phyloP scores from a whole-genome alignment of 2,888 invertebrate genomes.

The Camptogramma bilineatum region DNA sequence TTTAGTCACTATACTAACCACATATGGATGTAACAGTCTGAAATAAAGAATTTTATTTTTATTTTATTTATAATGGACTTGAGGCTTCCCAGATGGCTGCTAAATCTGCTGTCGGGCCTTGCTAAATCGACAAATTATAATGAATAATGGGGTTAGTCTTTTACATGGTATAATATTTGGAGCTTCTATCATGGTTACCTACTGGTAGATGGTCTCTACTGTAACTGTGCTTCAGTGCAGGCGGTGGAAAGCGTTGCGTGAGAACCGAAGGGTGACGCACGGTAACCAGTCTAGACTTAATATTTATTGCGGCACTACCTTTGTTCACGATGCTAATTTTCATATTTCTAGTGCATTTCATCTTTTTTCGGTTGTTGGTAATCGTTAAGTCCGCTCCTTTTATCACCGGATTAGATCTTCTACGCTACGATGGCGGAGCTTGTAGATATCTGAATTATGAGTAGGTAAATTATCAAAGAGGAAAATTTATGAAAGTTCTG shows the following conservation, averaged over 20 bases:
- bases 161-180: background rate
- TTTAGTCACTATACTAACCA: no score
- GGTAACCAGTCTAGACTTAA: constrained; percentile 67
- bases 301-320: constrained; percentile 49
- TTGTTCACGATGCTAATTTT: constrained; percentile 42
- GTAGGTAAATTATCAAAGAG: background rate
- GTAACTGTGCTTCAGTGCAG: constrained; percentile 31
- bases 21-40: no score
- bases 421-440: constrained; percentile 8
- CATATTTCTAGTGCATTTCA: constrained; percentile 32
- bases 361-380: constrained; percentile 33
- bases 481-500: background rate
- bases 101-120: no score
- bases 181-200: background rate
- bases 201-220: background rate
- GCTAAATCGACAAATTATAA: no score
- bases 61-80: no score
- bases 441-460: background rate
- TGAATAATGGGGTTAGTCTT: no score
- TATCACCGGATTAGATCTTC: constrained; percentile 2
- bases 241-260: constrained; percentile 73
- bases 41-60: no score
- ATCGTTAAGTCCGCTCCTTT: constrained; percentile 3
- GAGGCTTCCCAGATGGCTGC: no score
- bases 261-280: constrained; percentile 75